Conservation (phyloP, 37 sponge, comb jelly and placozoan species). For the Spongilla lacustris region DNA sequence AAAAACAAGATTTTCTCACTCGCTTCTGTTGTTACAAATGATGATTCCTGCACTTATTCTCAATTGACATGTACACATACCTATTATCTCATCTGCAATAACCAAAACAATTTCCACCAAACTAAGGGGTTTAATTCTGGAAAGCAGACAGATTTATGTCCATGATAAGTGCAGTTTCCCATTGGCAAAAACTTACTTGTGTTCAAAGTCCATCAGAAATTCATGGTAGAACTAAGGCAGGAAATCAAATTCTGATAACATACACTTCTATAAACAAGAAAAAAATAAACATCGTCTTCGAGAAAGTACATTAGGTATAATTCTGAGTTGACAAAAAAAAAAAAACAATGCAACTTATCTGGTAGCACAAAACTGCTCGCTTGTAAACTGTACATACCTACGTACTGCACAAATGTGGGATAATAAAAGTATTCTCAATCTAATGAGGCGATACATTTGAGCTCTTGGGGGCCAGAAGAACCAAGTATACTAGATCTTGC, state of each 20-base stretch:
- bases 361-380: no score
- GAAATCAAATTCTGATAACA: neutral
- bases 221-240: slow-evolving; percentile 57
- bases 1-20: slow-evolving; percentile 26
- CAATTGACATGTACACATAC: slow-evolving; percentile 14
- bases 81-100: slow-evolving; percentile 43
- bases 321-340: no score
- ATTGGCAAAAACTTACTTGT: slow-evolving; percentile 43
- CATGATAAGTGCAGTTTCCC: neutral
- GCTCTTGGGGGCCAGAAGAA: no score
- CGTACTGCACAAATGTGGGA: no score
- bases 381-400: no score
- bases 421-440: no score
- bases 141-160: neutral
- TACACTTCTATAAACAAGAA: neutral
- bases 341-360: no score
- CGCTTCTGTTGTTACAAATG: slow-evolving; percentile 11
- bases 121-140: slow-evolving; percentile 76
- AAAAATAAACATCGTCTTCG: no score
- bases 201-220: slow-evolving; percentile 75
- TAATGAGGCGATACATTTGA: no score
- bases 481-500: no score
- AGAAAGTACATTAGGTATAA: no score
- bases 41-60: neutral
- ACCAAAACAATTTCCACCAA: slow-evolving; percentile 61